phyloP scores from a whole-genome alignment of 1,140 invertebrate species.

The Maconellicoccus hirsutus region DNA sequence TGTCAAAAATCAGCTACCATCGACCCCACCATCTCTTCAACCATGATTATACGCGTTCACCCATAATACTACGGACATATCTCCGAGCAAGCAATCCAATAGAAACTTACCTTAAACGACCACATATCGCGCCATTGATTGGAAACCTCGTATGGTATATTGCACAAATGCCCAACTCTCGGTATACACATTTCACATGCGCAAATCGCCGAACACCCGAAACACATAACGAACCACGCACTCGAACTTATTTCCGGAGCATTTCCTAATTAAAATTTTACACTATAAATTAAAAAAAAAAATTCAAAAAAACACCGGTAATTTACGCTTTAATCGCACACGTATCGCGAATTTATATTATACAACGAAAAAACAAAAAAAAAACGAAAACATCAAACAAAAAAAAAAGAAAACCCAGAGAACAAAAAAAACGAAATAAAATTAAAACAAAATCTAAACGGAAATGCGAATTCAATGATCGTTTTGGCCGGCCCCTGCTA shows the following conservation, averaged over 20 bases:
- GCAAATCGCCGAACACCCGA: neutral
- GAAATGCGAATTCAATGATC: slow-evolving; percentile 14
- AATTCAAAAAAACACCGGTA: slow-evolving; percentile 3
- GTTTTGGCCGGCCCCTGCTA: slow-evolving; percentile 42
- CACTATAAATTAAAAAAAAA: neutral
- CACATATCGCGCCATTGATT: neutral
- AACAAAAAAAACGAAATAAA: neutral
- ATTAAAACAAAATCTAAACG: neutral
- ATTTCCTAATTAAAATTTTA: neutral
- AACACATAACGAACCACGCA: neutral
- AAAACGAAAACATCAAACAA: neutral
- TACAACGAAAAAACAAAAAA: slow-evolving; percentile 10
- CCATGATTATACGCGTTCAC: too few species aligned
- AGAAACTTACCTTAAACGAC: too few species aligned
- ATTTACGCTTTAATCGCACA: slow-evolving; percentile 4
- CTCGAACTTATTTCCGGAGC: neutral
- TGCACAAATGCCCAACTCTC: neutral
- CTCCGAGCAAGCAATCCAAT: too few species aligned
- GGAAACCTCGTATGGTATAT: neutral
- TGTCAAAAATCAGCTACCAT: too few species aligned
- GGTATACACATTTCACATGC: neutral
- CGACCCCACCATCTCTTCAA: too few species aligned
- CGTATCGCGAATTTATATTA: neutral
- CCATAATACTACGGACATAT: too few species aligned
- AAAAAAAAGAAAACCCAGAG: neutral